Evolutionary conservation across 2,797 vertebrate species (phyloP).

Genomic region (Chelon auratus): DNA sequence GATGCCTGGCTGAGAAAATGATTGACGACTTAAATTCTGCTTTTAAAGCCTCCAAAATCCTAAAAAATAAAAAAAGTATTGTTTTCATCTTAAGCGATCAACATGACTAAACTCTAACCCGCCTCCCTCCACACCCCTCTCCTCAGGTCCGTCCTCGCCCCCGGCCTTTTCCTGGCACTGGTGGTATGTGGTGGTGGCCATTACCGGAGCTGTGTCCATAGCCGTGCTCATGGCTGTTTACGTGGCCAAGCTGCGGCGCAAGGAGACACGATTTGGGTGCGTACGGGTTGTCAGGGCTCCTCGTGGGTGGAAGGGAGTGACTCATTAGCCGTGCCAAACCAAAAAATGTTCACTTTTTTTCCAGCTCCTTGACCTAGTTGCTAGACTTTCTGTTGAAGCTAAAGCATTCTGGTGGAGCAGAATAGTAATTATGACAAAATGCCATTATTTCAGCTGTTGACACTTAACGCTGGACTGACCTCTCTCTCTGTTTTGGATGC

Average conservation of each 20-base stretch:
- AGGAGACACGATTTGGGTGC: constrained; percentile 93
- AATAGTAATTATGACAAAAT: no score
- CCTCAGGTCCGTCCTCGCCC: constrained; percentile 61
- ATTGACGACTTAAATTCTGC: neutral
- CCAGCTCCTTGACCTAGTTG: constrained; percentile 26
- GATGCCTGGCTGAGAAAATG: no score
- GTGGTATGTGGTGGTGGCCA: constrained; percentile 93
- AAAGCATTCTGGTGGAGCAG: constrained; percentile 9
- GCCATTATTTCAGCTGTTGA: constrained; percentile 36
- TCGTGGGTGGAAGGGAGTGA: constrained; percentile 55
- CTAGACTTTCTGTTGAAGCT: constrained; percentile 30
- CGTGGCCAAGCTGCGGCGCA: constrained; percentile 86
- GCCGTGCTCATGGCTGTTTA: constrained; percentile 87
- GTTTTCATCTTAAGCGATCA: neutral
- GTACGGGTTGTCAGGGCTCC: constrained; percentile 50
- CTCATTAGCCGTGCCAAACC: constrained; percentile 43
- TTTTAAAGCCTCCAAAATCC: neutral
- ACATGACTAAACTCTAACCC: constrained; percentile 9
- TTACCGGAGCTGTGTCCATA: constrained; percentile 82
- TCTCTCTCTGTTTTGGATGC: constrained; percentile 13
- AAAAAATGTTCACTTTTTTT: constrained; percentile 17
- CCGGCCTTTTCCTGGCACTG: constrained; percentile 90
- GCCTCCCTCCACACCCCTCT: constrained; percentile 31
- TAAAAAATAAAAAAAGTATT: neutral
- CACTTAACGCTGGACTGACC: neutral